Evolutionary conservation across 2,797 vertebrate genomes (phyloP).

Genomic region (Kryptolebias ocellatus): DNA sequence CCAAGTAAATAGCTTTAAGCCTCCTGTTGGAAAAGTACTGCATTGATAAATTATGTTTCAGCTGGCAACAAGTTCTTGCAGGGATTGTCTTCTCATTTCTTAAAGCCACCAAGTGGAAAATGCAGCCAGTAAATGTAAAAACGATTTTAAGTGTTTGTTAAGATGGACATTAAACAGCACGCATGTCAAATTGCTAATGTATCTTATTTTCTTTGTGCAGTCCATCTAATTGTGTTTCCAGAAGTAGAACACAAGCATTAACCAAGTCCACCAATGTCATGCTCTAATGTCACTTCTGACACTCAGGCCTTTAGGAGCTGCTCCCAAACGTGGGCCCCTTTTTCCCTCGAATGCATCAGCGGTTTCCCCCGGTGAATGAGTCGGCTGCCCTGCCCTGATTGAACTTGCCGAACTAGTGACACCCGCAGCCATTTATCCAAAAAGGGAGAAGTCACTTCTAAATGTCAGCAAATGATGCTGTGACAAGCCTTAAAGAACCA

Average conservation of each 20-base stretch:
- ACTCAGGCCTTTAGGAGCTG: slow-evolving; percentile 48
- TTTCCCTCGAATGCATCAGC: slow-evolving; percentile 43
- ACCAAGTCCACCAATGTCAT: slow-evolving; percentile 48
- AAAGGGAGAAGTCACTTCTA: slow-evolving; percentile 64
- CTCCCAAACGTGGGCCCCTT: slow-evolving; percentile 29
- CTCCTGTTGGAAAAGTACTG: background rate
- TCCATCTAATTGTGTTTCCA: slow-evolving; percentile 11
- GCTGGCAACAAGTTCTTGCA: too few species aligned
- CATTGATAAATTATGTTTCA: too few species aligned
- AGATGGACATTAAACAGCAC: too few species aligned
- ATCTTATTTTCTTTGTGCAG: background rate
- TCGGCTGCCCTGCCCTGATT: slow-evolving; percentile 25
- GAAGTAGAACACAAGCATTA: slow-evolving; percentile 13
- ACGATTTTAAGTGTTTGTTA: too few species aligned
- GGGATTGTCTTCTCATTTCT: too few species aligned
- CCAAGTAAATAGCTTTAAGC: background rate
- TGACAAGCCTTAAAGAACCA: slow-evolving; percentile 46
- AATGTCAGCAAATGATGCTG: slow-evolving; percentile 68
- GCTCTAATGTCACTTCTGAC: slow-evolving; percentile 59
- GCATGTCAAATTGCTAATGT: too few species aligned
- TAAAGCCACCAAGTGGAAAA: too few species aligned
- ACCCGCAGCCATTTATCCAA: slow-evolving; percentile 49
- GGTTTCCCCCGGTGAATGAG: slow-evolving; percentile 41
- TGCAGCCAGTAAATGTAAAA: too few species aligned
- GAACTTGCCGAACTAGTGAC: slow-evolving; percentile 36